Evolutionary conservation across 1,140 invertebrate genomes (phyloP), one percentile per base, ranked within the genome.

Genomic region (Parasteatoda tepidariorum): DNA sequence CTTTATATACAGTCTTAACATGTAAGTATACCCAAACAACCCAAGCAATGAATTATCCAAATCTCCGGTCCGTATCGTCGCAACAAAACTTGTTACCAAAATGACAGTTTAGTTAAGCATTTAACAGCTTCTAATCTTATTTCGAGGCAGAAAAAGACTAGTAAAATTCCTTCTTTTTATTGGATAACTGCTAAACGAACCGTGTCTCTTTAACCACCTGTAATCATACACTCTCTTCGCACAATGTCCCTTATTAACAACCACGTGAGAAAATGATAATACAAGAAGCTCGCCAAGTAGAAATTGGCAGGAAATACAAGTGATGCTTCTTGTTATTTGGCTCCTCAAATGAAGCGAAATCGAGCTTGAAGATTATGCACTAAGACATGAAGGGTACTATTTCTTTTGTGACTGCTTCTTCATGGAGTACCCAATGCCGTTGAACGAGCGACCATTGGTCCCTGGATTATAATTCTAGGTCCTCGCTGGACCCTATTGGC

Each of bases 401-500:
- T n/a, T 54, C 26, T 13, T 22, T 18, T 31, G 9, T 18, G 3
- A 71, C 9, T 22, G 0, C 30, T 7, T 54, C 22, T 30, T 57
- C 68, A 22, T 55, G 31, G 68, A 71, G 55, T 71, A 71, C 48
- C 24, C 26, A 71, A 71, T 57, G n/a, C 13, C 5, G 11, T 18
- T 55, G 28, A 18, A 18, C 15, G 54, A 26, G 11, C 9, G 28
- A 31, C 68, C 26, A 71, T 57, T 71, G 68, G 68, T 30, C 5
- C 26, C 4, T 54, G 41, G 22, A n/a, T n/a, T n/a, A n/a, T n/a
- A n/a, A 28, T 66, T 66, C 30, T 66, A 31, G 34, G 34, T 41
- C 30, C 11, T 15, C 28, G 22, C 15, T 9, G 18, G 41, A 74
- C 71, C 55, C 31, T 33, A 74, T 74, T 74, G 71, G 71, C 33